Evolutionary conservation across 2,888 invertebrate species (phyloP), one percentile per base, ranked within the genome.

Genomic region (Acrobasis suavella): DNA sequence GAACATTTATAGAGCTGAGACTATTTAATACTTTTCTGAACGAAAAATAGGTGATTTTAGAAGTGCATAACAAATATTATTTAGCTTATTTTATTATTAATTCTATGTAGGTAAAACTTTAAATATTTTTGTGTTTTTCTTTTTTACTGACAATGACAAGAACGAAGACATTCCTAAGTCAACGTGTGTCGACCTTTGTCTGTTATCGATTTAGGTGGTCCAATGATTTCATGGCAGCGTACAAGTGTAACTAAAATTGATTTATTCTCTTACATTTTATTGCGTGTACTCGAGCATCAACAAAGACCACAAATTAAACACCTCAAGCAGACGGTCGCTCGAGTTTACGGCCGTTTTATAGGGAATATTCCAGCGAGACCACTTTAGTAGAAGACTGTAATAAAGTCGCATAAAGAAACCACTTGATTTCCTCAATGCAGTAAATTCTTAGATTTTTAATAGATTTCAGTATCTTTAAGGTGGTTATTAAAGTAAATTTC

Each of bases 301-400:
- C 22, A 16, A 50, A 62, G 32, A 38, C 2, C 14, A 46, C 51
- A 46, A 52, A 52, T 52, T 46, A 46, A 49, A 38, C 15, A 17
- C 39, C 32, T 58, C 12, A 32, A 32, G 46, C 50, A 39, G 14
- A 32, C 49, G 32, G 51, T 9, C 58, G 46, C 17, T 58, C 39
- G 42, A 50, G 58, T 58, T 58, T 38, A 59, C 37, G 59, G 17
- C 38, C 16, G 14, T 59, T 59, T 59, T 59, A 59, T 50, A 38
- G 59, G 16, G 16, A 50, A 50, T 50, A 59, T 59, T 50, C 22
- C 14, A 16, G 16, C 6, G 22, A 22, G 9, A 15, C 38, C 38
- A 17, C 42, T 42, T 17, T 42, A 22, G n/a, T 5, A 46, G 14
- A 46, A 14, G 2, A 46, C 46, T 46, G 46, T n/a, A 46, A 46